Evolutionary conservation across 2,113 vertebrate genomes (phyloP).

Genomic region (Silurus asotus): DNA sequence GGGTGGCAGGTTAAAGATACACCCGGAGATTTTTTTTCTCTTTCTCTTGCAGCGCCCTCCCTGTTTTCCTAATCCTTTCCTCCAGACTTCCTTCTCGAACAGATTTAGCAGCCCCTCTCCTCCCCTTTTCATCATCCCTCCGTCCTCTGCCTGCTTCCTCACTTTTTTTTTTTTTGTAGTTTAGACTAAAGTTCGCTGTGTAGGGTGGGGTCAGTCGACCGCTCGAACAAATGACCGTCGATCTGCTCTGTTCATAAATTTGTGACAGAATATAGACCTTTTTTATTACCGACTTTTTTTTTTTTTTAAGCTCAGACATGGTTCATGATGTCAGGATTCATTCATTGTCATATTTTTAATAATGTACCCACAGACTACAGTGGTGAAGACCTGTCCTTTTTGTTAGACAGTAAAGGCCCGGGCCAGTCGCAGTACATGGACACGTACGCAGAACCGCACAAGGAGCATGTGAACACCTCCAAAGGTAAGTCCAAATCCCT

Average conservation of each 20-base stretch:
- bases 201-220: slow-evolving; percentile 30
- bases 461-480: slow-evolving; percentile 54
- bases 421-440: slow-evolving; percentile 66
- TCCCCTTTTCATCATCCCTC: slow-evolving; percentile 66
- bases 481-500: slow-evolving; percentile 63
- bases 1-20: slow-evolving; percentile 71
- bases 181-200: slow-evolving; percentile 2
- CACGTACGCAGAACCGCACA: slow-evolving; percentile 61
- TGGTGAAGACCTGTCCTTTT: slow-evolving; percentile 81
- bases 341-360: slow-evolving; percentile 50
- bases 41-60: slow-evolving; percentile 54
- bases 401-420: slow-evolving; percentile 73
- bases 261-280: background rate
- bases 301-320: background rate
- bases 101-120: slow-evolving; percentile 68
- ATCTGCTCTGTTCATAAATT: background rate
- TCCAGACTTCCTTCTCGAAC: slow-evolving; percentile 79
- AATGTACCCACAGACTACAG: slow-evolving; percentile 72
- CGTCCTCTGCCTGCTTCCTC: slow-evolving; percentile 60
- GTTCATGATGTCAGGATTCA: slow-evolving; percentile 12
- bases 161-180: slow-evolving; percentile 33
- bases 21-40: slow-evolving; percentile 34
- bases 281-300: background rate
- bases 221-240: background rate
- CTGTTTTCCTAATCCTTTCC: slow-evolving; percentile 76